A percentile compares a stretch with the other conserved stretches of the same genome.
Conservation (phyloP, 2,113 vertebrate species). For the Sterna hirundo region DNA sequence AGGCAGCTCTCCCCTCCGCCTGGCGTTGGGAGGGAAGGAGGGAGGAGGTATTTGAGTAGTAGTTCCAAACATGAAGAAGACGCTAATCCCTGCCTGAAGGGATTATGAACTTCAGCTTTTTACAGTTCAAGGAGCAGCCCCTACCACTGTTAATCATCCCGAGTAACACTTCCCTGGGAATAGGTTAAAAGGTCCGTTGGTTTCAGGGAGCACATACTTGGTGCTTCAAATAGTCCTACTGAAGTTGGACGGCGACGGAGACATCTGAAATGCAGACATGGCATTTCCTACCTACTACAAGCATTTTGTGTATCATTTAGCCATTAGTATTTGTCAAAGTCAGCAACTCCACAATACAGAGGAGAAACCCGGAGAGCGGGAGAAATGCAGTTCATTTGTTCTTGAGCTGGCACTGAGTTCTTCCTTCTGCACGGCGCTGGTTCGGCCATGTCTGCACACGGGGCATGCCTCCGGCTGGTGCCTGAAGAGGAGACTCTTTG, state of each 20-base stretch:
- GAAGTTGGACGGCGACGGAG: not conserved
- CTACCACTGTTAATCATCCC: not conserved
- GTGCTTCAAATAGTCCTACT: not conserved
- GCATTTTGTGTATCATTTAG: not conserved
- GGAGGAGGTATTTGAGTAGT: not conserved
- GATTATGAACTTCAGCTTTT: not conserved
- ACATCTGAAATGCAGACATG: not conserved
- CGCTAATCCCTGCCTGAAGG: not conserved
- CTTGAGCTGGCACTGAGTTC: not conserved
- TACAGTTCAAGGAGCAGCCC: not conserved
- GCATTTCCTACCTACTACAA: not conserved
- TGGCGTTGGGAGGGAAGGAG: fast-evolving
- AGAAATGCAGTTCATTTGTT: not conserved
- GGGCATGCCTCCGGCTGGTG: not conserved
- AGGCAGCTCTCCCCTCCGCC: not conserved
- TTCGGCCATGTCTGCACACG: fast-evolving
- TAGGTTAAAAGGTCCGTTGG: not conserved
- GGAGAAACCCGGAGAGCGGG: not conserved
- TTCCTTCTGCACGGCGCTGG: not conserved
- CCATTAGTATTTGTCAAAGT: not conserved
- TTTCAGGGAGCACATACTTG: not conserved
- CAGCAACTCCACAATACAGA: not conserved
- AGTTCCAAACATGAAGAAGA: not conserved
- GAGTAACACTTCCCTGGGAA: not conserved
- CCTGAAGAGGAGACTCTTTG: not conserved